These are phyloP conservation scores for Morus bassanus DNA, from an alignment of 2,797 vertebrate species.

Conservation along the genomic window DNA sequence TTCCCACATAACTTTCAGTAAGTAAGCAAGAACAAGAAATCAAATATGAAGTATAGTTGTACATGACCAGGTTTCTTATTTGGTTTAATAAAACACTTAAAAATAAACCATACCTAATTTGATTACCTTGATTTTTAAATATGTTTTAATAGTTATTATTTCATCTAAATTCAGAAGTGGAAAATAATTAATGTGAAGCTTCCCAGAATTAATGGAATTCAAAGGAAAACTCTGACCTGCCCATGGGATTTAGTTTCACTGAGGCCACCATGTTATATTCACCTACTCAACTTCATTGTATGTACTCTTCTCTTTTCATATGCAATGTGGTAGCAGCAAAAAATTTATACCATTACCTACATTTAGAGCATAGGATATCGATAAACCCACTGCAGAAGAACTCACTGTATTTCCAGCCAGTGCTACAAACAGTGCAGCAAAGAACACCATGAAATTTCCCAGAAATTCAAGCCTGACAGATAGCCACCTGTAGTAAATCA, in stretches of 20 bases:
- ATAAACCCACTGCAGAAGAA: constrained; percentile 69
- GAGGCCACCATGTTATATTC: not conserved
- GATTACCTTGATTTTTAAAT: not conserved
- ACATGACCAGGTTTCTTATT: not conserved
- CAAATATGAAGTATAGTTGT: not conserved
- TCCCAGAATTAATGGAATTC: not conserved
- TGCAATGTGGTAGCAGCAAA: not conserved
- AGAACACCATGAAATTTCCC: constrained; percentile 71
- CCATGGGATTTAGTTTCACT: not conserved
- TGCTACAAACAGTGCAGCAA: constrained; percentile 62
- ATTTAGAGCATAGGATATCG: constrained; percentile 72
- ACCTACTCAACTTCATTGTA: not conserved
- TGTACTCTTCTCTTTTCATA: not conserved
- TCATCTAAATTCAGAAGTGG: not conserved
- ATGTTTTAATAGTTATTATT: not conserved
- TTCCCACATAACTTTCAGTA: not conserved
- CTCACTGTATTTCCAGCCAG: constrained; percentile 51
- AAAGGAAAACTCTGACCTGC: not conserved
- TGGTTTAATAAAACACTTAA: not conserved
- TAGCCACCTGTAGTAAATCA: constrained; percentile 62
- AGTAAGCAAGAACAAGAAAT: not conserved
- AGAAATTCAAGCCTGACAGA: constrained; percentile 70
- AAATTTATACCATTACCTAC: constrained; percentile 57
- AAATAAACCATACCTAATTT: not conserved
- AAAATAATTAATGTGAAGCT: not conserved